phyloP scores from a whole-genome alignment of 2,113 vertebrate genomes.

The Siniperca chuatsi region DNA sequence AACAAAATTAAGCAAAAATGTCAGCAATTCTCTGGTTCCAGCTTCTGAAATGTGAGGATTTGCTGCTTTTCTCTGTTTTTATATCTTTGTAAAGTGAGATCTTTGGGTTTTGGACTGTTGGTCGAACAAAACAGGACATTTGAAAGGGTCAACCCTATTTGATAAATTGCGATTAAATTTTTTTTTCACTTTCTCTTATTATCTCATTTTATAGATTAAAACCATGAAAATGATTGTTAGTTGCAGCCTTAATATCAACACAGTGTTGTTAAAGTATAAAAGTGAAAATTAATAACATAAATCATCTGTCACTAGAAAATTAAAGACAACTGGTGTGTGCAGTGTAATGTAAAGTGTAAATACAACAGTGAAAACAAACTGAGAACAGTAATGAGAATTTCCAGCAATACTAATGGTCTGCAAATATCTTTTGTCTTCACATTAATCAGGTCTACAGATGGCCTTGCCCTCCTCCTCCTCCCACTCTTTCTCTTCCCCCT shows the following conservation, averaged over 20 bases:
- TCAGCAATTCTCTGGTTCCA: not conserved
- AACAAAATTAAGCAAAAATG: not conserved
- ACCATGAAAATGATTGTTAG: not conserved
- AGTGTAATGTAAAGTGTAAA: constrained; percentile 6
- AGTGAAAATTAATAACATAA: not conserved
- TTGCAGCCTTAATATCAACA: not conserved
- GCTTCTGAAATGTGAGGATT: not conserved
- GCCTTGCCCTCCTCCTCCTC: constrained; percentile 10
- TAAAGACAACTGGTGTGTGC: not conserved
- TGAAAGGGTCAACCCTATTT: too few relatives aligned
- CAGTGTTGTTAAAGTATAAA: not conserved
- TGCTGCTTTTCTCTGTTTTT: not conserved
- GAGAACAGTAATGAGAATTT: constrained; percentile 24
- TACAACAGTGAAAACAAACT: not conserved
- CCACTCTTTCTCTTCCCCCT: not conserved
- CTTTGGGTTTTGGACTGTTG: not conserved
- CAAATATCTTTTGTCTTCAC: constrained; percentile 1
- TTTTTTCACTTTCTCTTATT: not conserved
- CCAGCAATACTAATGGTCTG: constrained; percentile 10
- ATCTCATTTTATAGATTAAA: not conserved
- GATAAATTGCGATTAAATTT: too few relatives aligned
- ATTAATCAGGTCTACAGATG: constrained; percentile 34
- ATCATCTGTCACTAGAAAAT: not conserved
- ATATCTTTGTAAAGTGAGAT: not conserved
- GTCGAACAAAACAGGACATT: too few relatives aligned